Evolutionary conservation across 2,888 invertebrate species (phyloP).

Genomic region (Sclerodermus sp.): DNA sequence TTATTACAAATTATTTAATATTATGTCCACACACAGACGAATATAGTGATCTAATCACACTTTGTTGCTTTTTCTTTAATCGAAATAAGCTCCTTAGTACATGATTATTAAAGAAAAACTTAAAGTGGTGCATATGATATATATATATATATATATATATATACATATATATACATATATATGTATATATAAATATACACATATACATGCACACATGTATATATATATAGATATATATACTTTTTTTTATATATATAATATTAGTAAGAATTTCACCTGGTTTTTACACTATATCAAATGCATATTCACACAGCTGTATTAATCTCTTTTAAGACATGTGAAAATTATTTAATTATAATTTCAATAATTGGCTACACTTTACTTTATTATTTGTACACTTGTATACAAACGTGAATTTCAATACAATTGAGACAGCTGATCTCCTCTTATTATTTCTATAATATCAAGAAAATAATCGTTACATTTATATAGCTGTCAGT

Average conservation of each 20-base stretch:
- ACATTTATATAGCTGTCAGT: conserved; percentile 20
- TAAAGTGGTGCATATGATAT: conserved; percentile 22
- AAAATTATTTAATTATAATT: background rate
- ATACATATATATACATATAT: too few species aligned
- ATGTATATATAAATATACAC: too few species aligned
- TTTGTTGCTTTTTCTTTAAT: conserved; percentile 36
- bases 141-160: conserved; percentile 22
- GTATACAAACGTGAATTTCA: background rate
- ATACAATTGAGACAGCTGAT: background rate
- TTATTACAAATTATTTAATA: conserved; percentile 38
- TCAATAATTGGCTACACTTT: background rate
- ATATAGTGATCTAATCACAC: conserved; percentile 40
- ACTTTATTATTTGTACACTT: background rate
- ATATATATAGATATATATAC: too few species aligned
- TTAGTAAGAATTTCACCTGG: conserved; percentile 14
- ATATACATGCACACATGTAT: too few species aligned
- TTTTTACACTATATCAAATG: conserved; percentile 28
- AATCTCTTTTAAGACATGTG: background rate
- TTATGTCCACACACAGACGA: conserved; percentile 28
- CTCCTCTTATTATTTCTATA: background rate
- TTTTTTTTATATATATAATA: too few species aligned
- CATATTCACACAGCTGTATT: conserved; percentile 6
- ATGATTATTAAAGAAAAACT: conserved; percentile 31
- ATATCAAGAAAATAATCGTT: background rate
- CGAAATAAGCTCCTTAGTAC: conserved; percentile 36